Percentiles rank a stretch among this genome's conserved stretches.
These are phyloP conservation scores for Nasonovia ribisnigri DNA, from an alignment of 2,888 invertebrate species.

Conservation along the genomic window DNA sequence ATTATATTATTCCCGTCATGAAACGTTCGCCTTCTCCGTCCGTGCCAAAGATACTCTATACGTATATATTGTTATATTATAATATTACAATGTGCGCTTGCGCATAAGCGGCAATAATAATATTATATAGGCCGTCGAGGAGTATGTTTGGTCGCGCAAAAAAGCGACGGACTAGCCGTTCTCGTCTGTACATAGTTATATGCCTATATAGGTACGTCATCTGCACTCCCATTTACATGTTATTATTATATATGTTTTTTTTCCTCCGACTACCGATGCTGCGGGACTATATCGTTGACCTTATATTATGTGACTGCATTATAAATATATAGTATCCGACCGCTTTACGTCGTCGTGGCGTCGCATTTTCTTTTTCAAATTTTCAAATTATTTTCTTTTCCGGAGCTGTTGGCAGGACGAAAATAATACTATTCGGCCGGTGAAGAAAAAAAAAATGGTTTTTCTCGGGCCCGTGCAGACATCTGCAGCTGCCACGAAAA, in stretches of 20 bases:
- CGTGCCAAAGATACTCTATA: not conserved
- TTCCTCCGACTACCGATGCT: not conserved
- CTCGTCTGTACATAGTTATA: not conserved
- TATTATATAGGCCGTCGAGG: not conserved
- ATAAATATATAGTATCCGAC: not conserved
- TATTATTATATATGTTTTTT: not conserved
- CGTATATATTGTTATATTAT: not conserved
- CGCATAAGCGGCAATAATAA: not conserved
- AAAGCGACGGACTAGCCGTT: not conserved
- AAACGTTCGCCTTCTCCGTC: constrained; percentile 6
- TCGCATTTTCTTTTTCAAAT: not conserved
- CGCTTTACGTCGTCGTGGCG: too few species aligned
- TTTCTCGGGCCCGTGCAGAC: not conserved
- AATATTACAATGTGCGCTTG: not conserved
- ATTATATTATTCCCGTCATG: constrained; percentile 59
- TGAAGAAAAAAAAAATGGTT: not conserved
- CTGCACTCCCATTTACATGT: constrained; percentile 1
- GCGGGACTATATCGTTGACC: too few species aligned
- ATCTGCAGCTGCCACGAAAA: not conserved
- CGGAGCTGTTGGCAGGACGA: not conserved
- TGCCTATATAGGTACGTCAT: too few species aligned
- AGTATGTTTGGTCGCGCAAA: not conserved
- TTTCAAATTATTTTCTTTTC: not conserved
- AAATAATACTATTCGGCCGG: not conserved
- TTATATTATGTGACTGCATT: not conserved